Conservation (phyloP, 2,113 vertebrate species). For the Lamprotornis superbus region DNA sequence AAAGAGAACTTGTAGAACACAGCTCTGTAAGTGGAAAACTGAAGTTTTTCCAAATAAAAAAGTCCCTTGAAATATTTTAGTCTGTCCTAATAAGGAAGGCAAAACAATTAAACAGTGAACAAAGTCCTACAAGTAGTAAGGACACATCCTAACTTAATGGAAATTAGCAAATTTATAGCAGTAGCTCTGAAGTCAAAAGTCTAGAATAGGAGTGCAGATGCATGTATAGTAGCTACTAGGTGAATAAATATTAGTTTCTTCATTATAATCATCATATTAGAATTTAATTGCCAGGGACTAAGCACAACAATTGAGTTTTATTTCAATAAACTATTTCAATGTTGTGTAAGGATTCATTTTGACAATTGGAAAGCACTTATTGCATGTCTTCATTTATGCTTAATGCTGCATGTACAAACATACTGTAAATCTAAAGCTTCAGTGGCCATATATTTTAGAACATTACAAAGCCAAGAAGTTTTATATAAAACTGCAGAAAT, state of each 20-base stretch:
- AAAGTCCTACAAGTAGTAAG: neutral
- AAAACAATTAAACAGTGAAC: neutral
- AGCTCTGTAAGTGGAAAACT: neutral
- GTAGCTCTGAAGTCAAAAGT: neutral
- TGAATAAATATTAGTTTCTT: neutral
- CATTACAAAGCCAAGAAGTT: neutral
- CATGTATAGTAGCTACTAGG: neutral
- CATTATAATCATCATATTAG: neutral
- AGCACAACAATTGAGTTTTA: neutral
- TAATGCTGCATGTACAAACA: neutral
- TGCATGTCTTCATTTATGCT: neutral
- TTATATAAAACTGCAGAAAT: neutral
- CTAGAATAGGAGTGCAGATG: neutral
- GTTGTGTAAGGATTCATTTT: neutral
- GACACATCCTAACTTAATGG: neutral
- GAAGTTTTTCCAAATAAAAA: neutral
- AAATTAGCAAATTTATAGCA: neutral
- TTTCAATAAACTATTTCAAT: neutral
- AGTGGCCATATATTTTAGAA: neutral
- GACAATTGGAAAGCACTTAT: neutral
- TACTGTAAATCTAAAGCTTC: neutral
- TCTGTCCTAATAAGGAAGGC: neutral
- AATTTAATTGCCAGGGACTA: neutral
- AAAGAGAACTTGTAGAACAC: neutral
- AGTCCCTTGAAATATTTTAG: neutral